Evolutionary conservation across 2,888 invertebrate species (phyloP), one percentile per base, ranked within the genome.

Genomic region (Drosophila nigricruria): DNA sequence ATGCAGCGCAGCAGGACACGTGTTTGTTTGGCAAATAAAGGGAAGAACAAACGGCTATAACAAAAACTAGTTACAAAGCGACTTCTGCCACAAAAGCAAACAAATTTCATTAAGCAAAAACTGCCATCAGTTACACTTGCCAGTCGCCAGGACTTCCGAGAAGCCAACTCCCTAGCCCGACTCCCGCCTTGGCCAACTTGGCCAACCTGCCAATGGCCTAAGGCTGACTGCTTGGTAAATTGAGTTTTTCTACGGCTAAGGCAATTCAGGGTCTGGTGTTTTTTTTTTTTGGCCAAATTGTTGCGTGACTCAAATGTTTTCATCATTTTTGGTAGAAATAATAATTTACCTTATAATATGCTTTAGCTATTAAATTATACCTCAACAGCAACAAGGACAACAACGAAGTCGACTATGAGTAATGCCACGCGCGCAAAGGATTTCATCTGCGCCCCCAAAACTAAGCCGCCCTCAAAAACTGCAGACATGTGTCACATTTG

Each of bases 251-350:
- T 77, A 75, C 77, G 73, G n/a, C 47, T 74, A 81, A 82, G 81
- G 78, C 52, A 79, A 77, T 76, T 56, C 57, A 14, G 43, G 38
- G 38, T 27, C 42, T 54, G 30, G 34, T 36, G n/a, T n/a, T n/a
- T n/a, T n/a, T n/a, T n/a, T n/a, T 38, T 59, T 70, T 23, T 56
- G 57, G 43, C 60, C 59, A 79, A 79, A 70, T 70, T 71, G 73
- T 89, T 81, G 89, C 89, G 89, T 89, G 89, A 90, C 89, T 89
- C 66, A 85, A 90, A 89, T 83, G 87, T 81, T 90, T 89, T 85
- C 76, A 90, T 89, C 89, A 90, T 89, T 79, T 83, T 72, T 49
- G 75, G 64, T 77, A 75, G 62, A 77, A 82, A 79, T 77, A 83
- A 64, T 80, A 81, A 87, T 82, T 81, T 79, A 62, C 69, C 75